Conservation (phyloP, 2,888 invertebrate species). For the Scaptomyza cyrtandrae region DNA sequence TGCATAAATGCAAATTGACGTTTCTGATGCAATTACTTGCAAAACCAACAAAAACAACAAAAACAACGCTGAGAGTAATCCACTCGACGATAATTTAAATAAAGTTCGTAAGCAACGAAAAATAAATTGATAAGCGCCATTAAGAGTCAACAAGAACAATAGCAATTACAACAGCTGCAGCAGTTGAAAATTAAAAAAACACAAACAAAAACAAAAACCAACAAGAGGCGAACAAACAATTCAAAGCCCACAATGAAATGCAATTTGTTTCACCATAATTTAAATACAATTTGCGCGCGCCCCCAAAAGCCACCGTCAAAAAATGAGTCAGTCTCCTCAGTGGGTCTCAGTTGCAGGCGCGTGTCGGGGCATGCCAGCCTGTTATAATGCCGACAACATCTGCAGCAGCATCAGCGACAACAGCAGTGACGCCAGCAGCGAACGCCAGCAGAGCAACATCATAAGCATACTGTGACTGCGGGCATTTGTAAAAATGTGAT, state of each 20-base stretch:
- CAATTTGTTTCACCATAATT: constrained; percentile 53
- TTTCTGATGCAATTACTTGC: constrained; percentile 66
- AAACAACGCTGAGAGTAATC: constrained; percentile 7
- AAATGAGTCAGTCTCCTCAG: constrained; percentile 63
- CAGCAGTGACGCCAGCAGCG: constrained; percentile 5
- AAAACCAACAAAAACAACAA: constrained; percentile 24
- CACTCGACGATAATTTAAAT: constrained; percentile 55
- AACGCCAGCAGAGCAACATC: constrained; percentile 19
- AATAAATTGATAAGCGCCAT: constrained; percentile 71
- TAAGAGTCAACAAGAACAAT: constrained; percentile 36
- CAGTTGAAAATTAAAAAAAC: neutral
- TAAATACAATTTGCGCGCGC: constrained; percentile 46
- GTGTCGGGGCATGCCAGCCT: constrained; percentile 54
- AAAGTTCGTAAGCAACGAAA: constrained; percentile 55
- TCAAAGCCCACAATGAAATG: constrained; percentile 30
- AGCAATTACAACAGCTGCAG: constrained; percentile 18
- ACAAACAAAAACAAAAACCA: constrained; percentile 4
- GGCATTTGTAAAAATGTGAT: constrained; percentile 37
- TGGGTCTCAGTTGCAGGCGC: constrained; percentile 50
- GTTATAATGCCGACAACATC: constrained; percentile 39
- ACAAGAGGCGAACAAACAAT: constrained; percentile 26
- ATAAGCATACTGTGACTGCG: constrained; percentile 36
- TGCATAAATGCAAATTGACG: constrained; percentile 41
- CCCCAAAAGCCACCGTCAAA: constrained; percentile 46
- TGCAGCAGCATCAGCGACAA: constrained; percentile 28